These are phyloP conservation scores for Antheraea assamensis DNA, from an alignment of 2,888 invertebrate species.

Conservation along the genomic window DNA sequence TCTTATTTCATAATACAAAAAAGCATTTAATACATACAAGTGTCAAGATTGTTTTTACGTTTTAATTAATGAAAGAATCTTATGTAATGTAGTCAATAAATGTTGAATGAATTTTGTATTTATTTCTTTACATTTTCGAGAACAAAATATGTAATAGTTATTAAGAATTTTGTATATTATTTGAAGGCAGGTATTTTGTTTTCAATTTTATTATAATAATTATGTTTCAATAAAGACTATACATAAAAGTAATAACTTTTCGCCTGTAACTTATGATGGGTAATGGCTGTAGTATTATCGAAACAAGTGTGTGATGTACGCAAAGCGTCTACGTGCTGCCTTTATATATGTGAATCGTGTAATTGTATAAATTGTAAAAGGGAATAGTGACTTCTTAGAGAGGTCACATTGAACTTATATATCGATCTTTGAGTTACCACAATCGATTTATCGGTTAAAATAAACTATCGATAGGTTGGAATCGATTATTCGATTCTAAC, in stretches of 20 bases:
- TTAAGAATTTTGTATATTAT: neutral
- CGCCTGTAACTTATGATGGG: neutral
- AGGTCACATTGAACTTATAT: neutral
- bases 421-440: conserved; percentile 3
- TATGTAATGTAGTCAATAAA: neutral
- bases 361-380: neutral
- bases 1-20: neutral
- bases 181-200: neutral
- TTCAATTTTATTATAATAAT: neutral
- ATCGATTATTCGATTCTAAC: neutral
- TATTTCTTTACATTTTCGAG: neutral
- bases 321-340: conserved; percentile 9
- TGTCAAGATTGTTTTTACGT: neutral
- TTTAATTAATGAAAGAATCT: neutral
- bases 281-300: neutral
- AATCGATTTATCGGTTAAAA: neutral
- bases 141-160: neutral
- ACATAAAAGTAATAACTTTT: neutral
- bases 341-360: neutral
- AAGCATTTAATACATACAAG: neutral
- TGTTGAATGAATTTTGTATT: neutral
- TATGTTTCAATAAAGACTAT: too few relatives aligned
- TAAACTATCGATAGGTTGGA: neutral
- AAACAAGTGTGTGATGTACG: conserved; percentile 4
- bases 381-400: neutral